A percentile compares a stretch with the other conserved stretches of the same genome.
These are phyloP conservation scores for Bradypodion ventrale DNA, from an alignment of 2,797 vertebrate genomes.

Conservation along the genomic window DNA sequence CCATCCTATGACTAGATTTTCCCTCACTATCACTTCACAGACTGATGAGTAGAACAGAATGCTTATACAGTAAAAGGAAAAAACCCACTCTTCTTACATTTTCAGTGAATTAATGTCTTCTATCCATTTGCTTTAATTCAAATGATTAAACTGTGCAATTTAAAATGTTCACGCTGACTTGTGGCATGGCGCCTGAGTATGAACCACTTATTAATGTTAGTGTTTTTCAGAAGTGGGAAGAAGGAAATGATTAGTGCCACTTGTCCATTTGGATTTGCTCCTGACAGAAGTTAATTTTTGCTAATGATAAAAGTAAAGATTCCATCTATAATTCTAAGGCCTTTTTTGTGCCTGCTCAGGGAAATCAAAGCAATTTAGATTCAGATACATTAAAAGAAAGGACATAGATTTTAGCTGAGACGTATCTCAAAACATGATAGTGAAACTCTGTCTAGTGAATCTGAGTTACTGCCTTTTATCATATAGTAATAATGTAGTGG, in stretches of 20 bases:
- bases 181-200: neutral
- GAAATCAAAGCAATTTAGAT: slow-evolving; percentile 8
- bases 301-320: slow-evolving; percentile 26
- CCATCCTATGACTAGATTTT: neutral
- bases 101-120: slow-evolving; percentile 24
- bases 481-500: slow-evolving; percentile 11
- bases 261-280: slow-evolving; percentile 30
- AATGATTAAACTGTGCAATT: slow-evolving; percentile 20
- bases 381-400: neutral
- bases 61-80: neutral
- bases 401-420: neutral
- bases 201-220: slow-evolving; percentile 20
- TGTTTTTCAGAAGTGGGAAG: slow-evolving; percentile 10
- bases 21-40: neutral
- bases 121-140: neutral
- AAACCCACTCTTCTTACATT: slow-evolving; percentile 15
- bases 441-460: slow-evolving; percentile 5
- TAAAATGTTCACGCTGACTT: slow-evolving; percentile 20
- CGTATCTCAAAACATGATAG: neutral
- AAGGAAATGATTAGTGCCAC: slow-evolving; percentile 17
- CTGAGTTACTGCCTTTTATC: neutral
- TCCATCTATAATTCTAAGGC: neutral
- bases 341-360: neutral
- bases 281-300: slow-evolving; percentile 27
- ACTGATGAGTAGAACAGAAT: neutral